Base-by-base conservation (phyloP, 92 coral and sea anemone species). In the Umimayanthus chanpuru region DNA sequence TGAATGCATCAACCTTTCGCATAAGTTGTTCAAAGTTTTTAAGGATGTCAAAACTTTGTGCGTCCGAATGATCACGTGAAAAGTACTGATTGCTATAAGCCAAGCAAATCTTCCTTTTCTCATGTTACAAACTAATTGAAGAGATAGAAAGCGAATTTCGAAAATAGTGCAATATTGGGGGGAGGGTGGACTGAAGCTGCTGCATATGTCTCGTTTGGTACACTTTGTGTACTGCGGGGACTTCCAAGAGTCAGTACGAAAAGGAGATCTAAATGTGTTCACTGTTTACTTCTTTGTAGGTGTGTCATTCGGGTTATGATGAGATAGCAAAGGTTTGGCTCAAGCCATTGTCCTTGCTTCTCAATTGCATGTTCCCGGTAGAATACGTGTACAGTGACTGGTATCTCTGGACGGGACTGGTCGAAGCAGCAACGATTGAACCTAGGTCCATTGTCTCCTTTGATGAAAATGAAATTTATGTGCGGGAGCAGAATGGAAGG, bases 401-500 rank as follows among this genome's bases (percentile, higher is more conserved):
- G 75, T 70, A 25, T 26, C 36, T 20, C 36, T 70, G 75, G 75
- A 53, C 58, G 12, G 58, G 58, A 53, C 58, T 53, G 14, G 20
- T 53, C 58, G 58, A 53, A 53, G 58, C 58, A 12, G 58, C 58
- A 53, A 53, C 58, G 18, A 12, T 53, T 16, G 58, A 53, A 53
- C 58, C 58, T 12, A 53, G 58, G 20, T 53, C 58, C 58, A 53
- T 53, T 53, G 58, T 11, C 58, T 53, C 58, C 1, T 53, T 53
- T 3, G 58, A 53, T 53, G 58, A 53, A 53, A 15, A 53, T 53
- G 58, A 53, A 20, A 53, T 53, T 53, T 20, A 53, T 28, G 41
- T 28, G 36, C 14, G 96, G 96, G 26, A 93, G 96, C 78, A 93
- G 87, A 58, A 85, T 81, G 16, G 96, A 93, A 70, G 96, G 96